These are phyloP conservation scores for Timema cristinae DNA, from an alignment of 2,888 invertebrate genomes.

Conservation along the genomic window DNA sequence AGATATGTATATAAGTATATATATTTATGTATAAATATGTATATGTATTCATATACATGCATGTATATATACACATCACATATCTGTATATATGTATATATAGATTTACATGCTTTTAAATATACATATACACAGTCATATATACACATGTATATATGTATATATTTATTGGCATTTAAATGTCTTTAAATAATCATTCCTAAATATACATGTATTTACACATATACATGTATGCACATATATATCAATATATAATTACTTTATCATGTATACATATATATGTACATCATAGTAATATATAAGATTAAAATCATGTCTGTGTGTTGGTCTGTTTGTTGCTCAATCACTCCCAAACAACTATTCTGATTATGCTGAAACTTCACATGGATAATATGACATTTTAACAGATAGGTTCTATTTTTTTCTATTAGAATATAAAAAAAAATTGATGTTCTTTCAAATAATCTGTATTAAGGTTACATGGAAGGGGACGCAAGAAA, in stretches of 20 bases:
- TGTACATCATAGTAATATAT: background rate
- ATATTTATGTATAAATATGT: too few relatives aligned
- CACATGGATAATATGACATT: too few relatives aligned
- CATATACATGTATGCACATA: background rate
- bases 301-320: too few relatives aligned
- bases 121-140: background rate
- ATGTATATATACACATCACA: background rate
- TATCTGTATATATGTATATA: background rate
- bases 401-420: too few relatives aligned
- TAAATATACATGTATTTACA: background rate
- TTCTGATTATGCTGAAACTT: too few relatives aligned
- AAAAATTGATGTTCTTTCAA: too few relatives aligned
- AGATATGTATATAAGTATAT: too few relatives aligned
- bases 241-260: background rate
- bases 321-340: too few relatives aligned
- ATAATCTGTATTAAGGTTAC: too few relatives aligned
- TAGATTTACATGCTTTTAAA: background rate
- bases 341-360: too few relatives aligned
- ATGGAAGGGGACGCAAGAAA: too few relatives aligned
- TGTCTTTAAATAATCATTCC: background rate
- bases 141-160: slow-evolving; percentile 9
- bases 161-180: background rate
- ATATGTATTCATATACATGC: background rate
- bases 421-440: too few relatives aligned
- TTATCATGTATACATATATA: background rate